These are phyloP conservation scores for Ochotona curzoniae DNA, from an alignment of 2,113 vertebrate species.

Conservation along the genomic window DNA sequence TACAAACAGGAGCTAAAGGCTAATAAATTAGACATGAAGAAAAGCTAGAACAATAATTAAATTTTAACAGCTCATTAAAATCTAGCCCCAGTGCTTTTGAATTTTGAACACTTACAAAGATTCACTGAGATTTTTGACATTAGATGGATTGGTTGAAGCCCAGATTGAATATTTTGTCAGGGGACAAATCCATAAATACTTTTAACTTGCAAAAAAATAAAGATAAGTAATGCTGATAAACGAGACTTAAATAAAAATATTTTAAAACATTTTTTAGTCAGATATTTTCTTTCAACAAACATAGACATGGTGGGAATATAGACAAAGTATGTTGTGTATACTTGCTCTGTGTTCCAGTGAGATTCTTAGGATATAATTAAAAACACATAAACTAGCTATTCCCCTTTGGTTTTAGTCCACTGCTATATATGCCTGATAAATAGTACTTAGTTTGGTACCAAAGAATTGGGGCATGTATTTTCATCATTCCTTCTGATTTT, in stretches of 20 bases:
- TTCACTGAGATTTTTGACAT: neutral
- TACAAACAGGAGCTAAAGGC: neutral
- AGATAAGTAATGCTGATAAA: neutral
- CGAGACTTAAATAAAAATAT: neutral
- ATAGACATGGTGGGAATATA: neutral
- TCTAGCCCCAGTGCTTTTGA: neutral
- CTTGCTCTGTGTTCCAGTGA: neutral
- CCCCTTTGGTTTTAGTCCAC: neutral
- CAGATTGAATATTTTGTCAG: neutral
- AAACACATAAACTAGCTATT: neutral
- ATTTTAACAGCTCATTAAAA: neutral
- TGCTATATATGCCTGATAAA: neutral
- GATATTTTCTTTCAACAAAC: neutral
- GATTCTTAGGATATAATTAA: neutral
- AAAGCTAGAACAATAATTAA: neutral
- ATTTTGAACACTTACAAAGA: neutral
- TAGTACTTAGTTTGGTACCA: neutral
- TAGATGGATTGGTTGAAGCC: neutral
- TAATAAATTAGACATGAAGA: neutral
- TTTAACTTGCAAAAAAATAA: neutral
- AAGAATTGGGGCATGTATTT: neutral
- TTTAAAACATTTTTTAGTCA: neutral
- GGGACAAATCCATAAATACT: neutral
- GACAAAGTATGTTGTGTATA: neutral
- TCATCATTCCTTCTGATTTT: slow-evolving; percentile 3